Base-by-base conservation (phyloP, 2,797 vertebrate genomes). In the Centroberyx gerrardi region DNA sequence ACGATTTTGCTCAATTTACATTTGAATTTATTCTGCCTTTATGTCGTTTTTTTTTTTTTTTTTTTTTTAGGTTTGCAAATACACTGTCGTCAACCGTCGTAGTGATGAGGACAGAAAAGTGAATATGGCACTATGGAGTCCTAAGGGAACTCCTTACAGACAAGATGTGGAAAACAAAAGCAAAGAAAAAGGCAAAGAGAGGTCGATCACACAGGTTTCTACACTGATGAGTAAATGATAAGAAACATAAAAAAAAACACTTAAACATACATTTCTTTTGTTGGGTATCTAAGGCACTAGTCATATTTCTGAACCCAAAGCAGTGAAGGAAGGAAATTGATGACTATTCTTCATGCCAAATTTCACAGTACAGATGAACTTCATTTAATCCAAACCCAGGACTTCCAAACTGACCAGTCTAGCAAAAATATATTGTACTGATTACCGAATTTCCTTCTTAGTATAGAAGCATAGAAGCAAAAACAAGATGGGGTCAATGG, bases 211-310 rank as follows among this genome's bases (percentile, higher is more conserved):
- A 81, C 5, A 55, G 42, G 17, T 74, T 68, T 17, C 72, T 46
- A 77, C 44, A 76, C 51, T 59, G 27, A 76, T 0, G 59, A 61
- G 58, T 80, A 76, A n/a, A 40, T 27, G 10, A 59, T 63, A 72
- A 8, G 28, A 18, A 51, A 49, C 48, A 36, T 36, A 9, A 62
- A 12, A 52, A 62, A 55, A 15, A 76, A 81, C 74, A 78, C 22
- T 74, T 52, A 61, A 53, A 46, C 60, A 22, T 38, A 22, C 3
- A 83, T 49, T 63, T 78, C 55, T 79, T 77, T 48, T 48, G 15
- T 80, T 88, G 88, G 63, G 70, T 85, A 87, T 92, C 92, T 94
- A 94, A 94, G 93, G 93, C 93, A 94, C 92, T 90, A 90, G 87
- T 87, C 83, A 84, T 81, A 82, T 79, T 81, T 88, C 67, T 90